phyloP scores from a whole-genome alignment of 1,140 invertebrate genomes.

The Drosophila quadrilineata region DNA sequence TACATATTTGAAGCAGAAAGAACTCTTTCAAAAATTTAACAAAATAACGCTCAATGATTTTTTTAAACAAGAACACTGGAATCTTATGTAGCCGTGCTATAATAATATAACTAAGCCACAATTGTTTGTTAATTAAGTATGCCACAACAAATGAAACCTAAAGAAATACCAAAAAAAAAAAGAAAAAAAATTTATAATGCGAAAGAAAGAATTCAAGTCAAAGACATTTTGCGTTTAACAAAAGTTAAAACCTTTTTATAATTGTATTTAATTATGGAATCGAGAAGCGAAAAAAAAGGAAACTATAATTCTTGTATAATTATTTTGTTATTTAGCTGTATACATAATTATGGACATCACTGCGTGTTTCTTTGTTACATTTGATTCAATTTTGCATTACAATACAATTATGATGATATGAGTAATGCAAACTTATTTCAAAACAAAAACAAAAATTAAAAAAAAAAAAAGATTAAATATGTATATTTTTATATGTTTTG shows the following conservation, averaged over 20 bases:
- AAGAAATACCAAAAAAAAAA: not conserved
- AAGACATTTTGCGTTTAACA: constrained; percentile 68
- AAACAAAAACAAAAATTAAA: no score
- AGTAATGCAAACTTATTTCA: no score
- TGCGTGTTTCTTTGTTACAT: constrained; percentile 15
- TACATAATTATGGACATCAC: constrained; percentile 4
- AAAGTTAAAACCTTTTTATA: constrained; percentile 23
- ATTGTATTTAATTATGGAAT: no score
- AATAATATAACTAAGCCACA: constrained; percentile 49
- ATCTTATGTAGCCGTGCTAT: constrained; percentile 67
- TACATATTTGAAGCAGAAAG: constrained; percentile 16
- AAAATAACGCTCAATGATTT: constrained; percentile 75
- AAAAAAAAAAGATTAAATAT: no score
- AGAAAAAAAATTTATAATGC: not conserved
- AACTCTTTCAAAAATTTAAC: constrained; percentile 36
- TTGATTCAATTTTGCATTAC: no score
- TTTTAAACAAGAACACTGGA: constrained; percentile 63
- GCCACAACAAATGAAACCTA: constrained; percentile 32
- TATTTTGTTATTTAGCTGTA: constrained; percentile 51
- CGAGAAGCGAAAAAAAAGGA: constrained; percentile 2
- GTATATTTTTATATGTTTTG: constrained; percentile 75
- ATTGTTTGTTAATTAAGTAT: constrained; percentile 55
- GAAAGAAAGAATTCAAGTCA: constrained; percentile 40
- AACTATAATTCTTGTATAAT: constrained; percentile 24
- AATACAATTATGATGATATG: no score